Percentiles rank a stretch among this genome's conserved stretches.
These are phyloP conservation scores for Notocelia uddmanniana DNA, from an alignment of 2,888 invertebrate species.

Conservation along the genomic window DNA sequence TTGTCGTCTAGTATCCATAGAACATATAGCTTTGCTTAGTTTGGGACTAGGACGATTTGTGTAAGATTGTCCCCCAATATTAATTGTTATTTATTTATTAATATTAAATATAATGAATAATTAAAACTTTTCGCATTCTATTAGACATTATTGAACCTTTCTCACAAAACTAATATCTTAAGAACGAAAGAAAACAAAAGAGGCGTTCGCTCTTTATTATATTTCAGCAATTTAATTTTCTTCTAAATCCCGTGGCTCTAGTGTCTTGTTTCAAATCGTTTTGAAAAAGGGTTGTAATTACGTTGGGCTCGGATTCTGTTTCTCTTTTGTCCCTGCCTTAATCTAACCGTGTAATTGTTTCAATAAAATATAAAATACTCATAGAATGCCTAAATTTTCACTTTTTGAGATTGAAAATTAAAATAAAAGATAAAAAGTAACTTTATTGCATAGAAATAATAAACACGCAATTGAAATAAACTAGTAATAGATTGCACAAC, in stretches of 20 bases:
- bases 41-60: too few relatives aligned
- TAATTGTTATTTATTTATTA: too few relatives aligned
- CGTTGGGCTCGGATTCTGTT: conserved; percentile 30
- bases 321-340: conserved; percentile 33
- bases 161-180: neutral
- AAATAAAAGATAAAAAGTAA: too few relatives aligned
- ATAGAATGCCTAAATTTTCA: neutral
- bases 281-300: conserved; percentile 44
- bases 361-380: conserved; percentile 24
- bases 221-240: conserved; percentile 17
- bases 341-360: conserved; percentile 41
- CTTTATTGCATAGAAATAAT: too few relatives aligned
- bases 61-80: too few relatives aligned
- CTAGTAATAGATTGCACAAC: too few relatives aligned
- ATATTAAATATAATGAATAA: neutral
- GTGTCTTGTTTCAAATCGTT: conserved; percentile 38
- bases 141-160: neutral
- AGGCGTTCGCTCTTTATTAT: conserved; percentile 11
- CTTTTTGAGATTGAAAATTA: neutral
- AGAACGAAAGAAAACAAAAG: neutral
- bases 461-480: too few relatives aligned
- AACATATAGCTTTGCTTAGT: too few relatives aligned
- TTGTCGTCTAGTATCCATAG: too few relatives aligned
- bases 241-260: conserved; percentile 22
- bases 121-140: too few relatives aligned